Evolutionary conservation across 2,797 vertebrate genomes (phyloP).

Genomic region (Ctenochaetus hawaiiensis): DNA sequence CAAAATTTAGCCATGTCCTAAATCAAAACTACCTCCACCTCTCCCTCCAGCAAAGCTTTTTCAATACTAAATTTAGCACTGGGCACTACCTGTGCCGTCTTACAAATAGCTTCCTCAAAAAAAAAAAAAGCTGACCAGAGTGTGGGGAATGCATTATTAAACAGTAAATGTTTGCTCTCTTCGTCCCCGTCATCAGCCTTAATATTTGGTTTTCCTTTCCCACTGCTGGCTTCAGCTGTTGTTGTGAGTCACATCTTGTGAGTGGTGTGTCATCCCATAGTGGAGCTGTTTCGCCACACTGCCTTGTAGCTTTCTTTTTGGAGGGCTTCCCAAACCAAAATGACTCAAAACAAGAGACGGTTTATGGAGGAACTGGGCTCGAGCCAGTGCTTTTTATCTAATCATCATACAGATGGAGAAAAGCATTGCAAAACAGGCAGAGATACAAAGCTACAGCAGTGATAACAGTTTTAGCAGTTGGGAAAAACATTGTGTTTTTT

Average conservation of each 20-base stretch:
- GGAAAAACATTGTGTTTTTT: neutral
- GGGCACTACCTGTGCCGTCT: neutral
- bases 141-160: constrained; percentile 31
- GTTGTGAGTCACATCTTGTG: constrained; percentile 52
- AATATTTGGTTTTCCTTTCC: constrained; percentile 38
- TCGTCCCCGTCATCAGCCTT: constrained; percentile 19
- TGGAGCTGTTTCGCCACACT: constrained; percentile 41
- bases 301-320: constrained; percentile 51
- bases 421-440: neutral
- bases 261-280: constrained; percentile 45
- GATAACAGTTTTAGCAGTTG: neutral
- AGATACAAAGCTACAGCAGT: neutral
- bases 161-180: constrained; percentile 41
- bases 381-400: constrained; percentile 31
- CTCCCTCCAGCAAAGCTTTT: neutral
- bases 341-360: constrained; percentile 52
- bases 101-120: neutral
- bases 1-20: neutral
- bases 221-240: constrained; percentile 47
- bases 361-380: constrained; percentile 34
- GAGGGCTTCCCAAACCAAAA: constrained; percentile 43
- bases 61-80: constrained; percentile 2
- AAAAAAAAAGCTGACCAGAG: constrained; percentile 2
- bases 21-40: neutral
- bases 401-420: constrained; percentile 16